A percentile compares a stretch with the other conserved stretches of the same genome.
Conservation (phyloP, 2,113 vertebrate genomes). For the Capreolus pygargus region DNA sequence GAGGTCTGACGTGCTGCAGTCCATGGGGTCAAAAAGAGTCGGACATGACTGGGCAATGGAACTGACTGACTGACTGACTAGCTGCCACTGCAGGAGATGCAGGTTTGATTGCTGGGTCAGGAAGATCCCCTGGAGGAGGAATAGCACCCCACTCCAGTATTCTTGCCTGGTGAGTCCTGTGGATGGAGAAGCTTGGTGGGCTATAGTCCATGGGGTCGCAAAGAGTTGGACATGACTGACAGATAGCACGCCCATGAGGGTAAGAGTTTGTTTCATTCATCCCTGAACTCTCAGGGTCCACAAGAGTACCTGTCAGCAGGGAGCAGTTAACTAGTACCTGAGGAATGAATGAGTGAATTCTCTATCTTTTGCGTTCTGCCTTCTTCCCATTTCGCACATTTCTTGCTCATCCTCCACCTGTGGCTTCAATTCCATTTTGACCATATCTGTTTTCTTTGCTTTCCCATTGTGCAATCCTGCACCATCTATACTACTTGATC, state of each 20-base stretch:
- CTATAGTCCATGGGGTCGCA: neutral
- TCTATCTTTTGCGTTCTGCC: neutral
- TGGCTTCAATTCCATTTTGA: neutral
- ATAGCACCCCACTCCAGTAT: neutral
- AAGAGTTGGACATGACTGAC: neutral
- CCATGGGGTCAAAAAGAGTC: neutral
- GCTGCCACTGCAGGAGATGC: neutral
- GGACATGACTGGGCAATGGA: fast-evolving
- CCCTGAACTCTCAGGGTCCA: neutral
- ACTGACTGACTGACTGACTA: neutral
- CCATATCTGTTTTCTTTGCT: neutral
- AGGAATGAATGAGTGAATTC: neutral
- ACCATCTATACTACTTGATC: no score
- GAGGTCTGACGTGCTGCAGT: neutral
- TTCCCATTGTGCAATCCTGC: neutral
- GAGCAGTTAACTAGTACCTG: neutral
- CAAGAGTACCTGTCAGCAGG: neutral
- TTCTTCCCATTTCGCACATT: neutral
- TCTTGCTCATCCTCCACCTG: neutral
- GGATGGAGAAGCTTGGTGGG: neutral
- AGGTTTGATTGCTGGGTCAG: neutral
- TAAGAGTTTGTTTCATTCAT: neutral
- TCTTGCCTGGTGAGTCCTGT: neutral
- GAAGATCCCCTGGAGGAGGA: neutral
- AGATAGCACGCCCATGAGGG: neutral